Evolutionary conservation across 2,797 vertebrate genomes (phyloP), one percentile per base, ranked within the genome.

Genomic region (Natrix natrix): DNA sequence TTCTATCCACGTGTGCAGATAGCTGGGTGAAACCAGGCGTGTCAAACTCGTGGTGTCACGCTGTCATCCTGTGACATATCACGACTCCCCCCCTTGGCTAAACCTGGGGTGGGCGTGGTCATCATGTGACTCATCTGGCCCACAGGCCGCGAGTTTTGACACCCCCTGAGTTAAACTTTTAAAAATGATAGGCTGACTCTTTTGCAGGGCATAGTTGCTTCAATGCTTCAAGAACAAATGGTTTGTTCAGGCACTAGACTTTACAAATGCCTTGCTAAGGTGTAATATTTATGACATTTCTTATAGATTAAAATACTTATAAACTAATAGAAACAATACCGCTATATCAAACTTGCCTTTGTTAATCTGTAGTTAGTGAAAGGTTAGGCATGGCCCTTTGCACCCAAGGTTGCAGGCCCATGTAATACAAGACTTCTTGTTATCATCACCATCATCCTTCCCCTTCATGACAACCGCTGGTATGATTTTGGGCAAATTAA

Each of bases 51-150:
- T 12, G 60, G 24, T 3, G 3, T 26, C 24, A 61, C 10, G 0
- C 26, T 61, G 60, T 61, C 24, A 11, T 61, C 60, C 26, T 8
- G 0, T 26, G 60, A 26, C 2, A 2, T 26, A 26, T 26, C 8
- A 1, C 3, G 24, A 61, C 24, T 61, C 1, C 10, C 24, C 24
- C 8, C 24, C 8, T 26, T 61, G 0, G 10, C 60, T 61, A 61
- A 61, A 26, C 7, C 0, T 7, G 59, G 56, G 20, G 17, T 60
- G 22, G 20, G 59, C 0, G 0, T 24, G 59, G 22, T 24, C 24
- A 61, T 8, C 0, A 3, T 10, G 10, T 61, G 24, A 26, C 1
- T 0, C 59, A 60, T 60, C 22, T 2, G 0, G 22, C 8, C 59
- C 22, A 60, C 0, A 22, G 22, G 2, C 59, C 59, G 2, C 8